These are phyloP conservation scores for Sitta europaea DNA, from an alignment of 2,113 vertebrate genomes.

Conservation along the genomic window DNA sequence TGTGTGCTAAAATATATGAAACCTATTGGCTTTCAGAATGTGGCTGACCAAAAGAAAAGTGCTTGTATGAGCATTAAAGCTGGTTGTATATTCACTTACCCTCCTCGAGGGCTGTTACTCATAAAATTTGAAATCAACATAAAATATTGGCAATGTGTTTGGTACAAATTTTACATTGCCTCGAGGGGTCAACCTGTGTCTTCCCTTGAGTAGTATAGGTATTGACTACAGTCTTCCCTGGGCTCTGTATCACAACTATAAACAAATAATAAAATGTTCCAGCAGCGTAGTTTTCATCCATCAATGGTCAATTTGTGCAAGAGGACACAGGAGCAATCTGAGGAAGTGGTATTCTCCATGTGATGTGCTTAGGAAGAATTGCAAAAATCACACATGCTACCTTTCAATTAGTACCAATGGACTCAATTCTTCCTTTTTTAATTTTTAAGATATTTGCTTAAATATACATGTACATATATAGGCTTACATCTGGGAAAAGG, in stretches of 20 bases:
- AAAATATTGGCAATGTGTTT: background rate
- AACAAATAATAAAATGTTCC: background rate
- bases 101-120: background rate
- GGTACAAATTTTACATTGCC: background rate
- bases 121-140: background rate
- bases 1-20: background rate
- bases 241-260: background rate
- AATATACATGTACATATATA: background rate
- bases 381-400: background rate
- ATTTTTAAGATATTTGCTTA: background rate
- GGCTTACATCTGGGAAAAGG: background rate
- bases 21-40: background rate
- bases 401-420: background rate
- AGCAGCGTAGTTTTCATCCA: background rate
- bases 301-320: background rate
- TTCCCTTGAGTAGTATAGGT: background rate
- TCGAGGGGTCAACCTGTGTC: fast-evolving
- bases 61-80: background rate
- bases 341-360: background rate
- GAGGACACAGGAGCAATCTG: fast-evolving
- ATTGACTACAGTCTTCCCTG: background rate
- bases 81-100: background rate
- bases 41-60: background rate
- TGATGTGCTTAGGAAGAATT: background rate
- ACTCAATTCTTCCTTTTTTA: background rate